Percentiles rank a stretch among this genome's conserved stretches.
Evolutionary conservation across 1,140 invertebrate species (phyloP).

Genomic region (Dufourea novaeangliae): DNA sequence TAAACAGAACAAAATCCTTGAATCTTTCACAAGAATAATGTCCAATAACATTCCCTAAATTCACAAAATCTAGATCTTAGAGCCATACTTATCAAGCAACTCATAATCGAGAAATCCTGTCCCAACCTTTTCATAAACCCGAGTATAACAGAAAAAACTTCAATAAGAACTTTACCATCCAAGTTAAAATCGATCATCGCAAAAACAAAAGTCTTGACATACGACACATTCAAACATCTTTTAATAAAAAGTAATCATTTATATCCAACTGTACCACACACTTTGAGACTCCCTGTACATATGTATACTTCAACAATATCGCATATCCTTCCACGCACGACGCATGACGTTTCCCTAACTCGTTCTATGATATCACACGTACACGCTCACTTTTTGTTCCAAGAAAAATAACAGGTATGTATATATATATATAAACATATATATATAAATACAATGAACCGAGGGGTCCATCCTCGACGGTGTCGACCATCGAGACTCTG

Average conservation of each 20-base stretch:
- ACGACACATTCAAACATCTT: not conserved
- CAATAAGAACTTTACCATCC: not conserved
- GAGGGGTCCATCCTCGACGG: slow-evolving; percentile 14
- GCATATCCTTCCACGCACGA: not conserved
- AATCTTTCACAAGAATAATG: too few relatives aligned
- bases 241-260: not conserved
- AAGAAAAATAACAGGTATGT: slow-evolving; percentile 67
- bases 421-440: slow-evolving; percentile 61
- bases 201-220: not conserved
- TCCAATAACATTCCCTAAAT: not conserved
- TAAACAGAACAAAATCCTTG: not conserved
- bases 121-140: not conserved
- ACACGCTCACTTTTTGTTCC: slow-evolving; percentile 42
- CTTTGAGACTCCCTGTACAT: slow-evolving; percentile 7
- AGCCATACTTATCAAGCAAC: not conserved
- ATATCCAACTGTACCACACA: not conserved
- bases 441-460: slow-evolving; percentile 53
- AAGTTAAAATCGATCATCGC: not conserved
- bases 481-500: too few relatives aligned
- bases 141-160: not conserved
- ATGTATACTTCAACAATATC: slow-evolving; percentile 6
- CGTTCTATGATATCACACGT: slow-evolving; percentile 32
- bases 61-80: not conserved
- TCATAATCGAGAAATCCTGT: not conserved
- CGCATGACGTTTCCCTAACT: slow-evolving; percentile 2